A percentile compares a stretch with the other conserved stretches of the same genome.
These are phyloP conservation scores for Mustelus asterias DNA, from an alignment of 2,113 vertebrate genomes.

Conservation along the genomic window DNA sequence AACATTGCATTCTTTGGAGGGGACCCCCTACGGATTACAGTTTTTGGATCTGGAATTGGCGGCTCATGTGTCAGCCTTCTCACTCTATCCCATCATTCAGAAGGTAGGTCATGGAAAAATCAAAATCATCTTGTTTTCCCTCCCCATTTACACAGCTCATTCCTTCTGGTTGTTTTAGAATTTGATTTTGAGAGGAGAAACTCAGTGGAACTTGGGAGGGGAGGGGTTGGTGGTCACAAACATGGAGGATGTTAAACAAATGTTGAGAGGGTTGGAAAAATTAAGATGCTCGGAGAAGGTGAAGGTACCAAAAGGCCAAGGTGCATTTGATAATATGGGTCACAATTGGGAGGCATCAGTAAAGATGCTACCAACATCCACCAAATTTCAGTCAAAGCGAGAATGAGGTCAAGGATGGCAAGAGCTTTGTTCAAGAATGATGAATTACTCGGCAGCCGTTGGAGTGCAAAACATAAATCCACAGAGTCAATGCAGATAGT, in stretches of 20 bases:
- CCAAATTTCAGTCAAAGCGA: not conserved
- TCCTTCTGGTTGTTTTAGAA: not conserved
- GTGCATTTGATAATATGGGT: not conserved
- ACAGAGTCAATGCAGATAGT: not conserved
- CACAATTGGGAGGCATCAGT: not conserved
- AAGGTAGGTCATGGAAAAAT: constrained; percentile 67
- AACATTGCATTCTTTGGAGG: constrained; percentile 98
- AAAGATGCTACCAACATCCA: not conserved
- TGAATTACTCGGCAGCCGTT: not conserved
- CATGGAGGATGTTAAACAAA: not conserved
- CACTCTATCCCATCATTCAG: constrained; percentile 94
- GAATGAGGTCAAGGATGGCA: not conserved
- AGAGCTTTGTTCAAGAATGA: not conserved
- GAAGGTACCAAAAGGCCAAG: not conserved
- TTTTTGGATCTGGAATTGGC: constrained; percentile 93
- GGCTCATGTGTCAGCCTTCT: constrained; percentile 97
- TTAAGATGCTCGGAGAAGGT: not conserved
- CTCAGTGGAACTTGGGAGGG: not conserved
- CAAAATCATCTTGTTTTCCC: not conserved
- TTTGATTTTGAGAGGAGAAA: not conserved
- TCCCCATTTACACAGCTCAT: not conserved
- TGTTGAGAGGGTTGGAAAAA: not conserved
- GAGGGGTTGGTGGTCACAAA: not conserved
- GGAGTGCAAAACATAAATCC: not conserved
- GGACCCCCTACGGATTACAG: constrained; percentile 89